Evolutionary conservation across 2,113 vertebrate species (phyloP).

Genomic region (Myotis yumanensis): DNA sequence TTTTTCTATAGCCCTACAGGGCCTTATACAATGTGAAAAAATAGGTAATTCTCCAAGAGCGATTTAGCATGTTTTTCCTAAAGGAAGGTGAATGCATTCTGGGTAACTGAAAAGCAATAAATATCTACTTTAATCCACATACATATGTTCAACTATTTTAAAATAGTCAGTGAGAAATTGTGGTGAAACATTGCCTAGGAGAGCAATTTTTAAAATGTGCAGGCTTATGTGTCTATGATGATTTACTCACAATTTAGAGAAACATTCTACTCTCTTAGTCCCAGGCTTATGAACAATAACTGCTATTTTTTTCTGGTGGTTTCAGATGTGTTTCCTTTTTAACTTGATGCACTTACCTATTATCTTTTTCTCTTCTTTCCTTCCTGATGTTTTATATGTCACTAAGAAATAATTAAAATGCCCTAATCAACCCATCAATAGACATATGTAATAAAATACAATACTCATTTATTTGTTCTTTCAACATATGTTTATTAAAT

Average conservation of each 20-base stretch:
- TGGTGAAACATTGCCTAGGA: background rate
- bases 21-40: background rate
- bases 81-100: background rate
- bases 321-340: background rate
- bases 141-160: background rate
- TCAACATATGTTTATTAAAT: background rate
- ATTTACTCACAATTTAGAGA: background rate
- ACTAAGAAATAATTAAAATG: conserved; percentile 24
- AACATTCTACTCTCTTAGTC: background rate
- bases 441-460: background rate
- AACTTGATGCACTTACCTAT: background rate
- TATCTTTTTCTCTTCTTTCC: background rate
- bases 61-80: background rate
- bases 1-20: background rate
- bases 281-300: background rate
- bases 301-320: background rate
- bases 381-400: background rate
- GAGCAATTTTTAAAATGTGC: background rate
- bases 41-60: background rate
- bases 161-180: background rate
- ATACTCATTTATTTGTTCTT: background rate
- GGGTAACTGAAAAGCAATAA: background rate
- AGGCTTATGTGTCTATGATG: no score
- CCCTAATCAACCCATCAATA: background rate
- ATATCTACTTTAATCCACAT: background rate